A percentile compares a stretch with the other conserved stretches of the same genome.
These are phyloP conservation scores for Halocaridina rubra DNA, from an alignment of 2,888 invertebrate genomes.

Conservation along the genomic window DNA sequence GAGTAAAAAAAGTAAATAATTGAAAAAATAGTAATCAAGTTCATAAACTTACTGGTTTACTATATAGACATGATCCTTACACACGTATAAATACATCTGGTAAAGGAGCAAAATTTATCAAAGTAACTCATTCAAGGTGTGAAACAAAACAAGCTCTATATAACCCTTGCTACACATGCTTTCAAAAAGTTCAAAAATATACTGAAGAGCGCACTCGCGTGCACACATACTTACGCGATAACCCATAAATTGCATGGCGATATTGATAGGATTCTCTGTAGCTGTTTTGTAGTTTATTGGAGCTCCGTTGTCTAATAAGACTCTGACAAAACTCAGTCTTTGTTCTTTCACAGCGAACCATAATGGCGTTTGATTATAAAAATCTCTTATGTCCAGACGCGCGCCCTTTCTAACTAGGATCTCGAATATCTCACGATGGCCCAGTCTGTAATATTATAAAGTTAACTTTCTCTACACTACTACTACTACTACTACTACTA, in stretches of 20 bases:
- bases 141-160: too few relatives aligned
- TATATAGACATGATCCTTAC: too few relatives aligned
- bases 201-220: background rate
- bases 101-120: background rate
- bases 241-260: slow-evolving; percentile 40
- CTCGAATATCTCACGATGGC: slow-evolving; percentile 48
- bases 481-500: too few relatives aligned
- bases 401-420: slow-evolving; percentile 39
- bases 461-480: too few relatives aligned
- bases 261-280: slow-evolving; percentile 32
- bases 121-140: too few relatives aligned
- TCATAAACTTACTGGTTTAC: too few relatives aligned
- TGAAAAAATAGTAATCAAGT: too few relatives aligned
- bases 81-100: too few relatives aligned
- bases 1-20: too few relatives aligned
- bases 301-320: slow-evolving; percentile 31
- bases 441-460: too few relatives aligned
- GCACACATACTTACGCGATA: slow-evolving; percentile 10
- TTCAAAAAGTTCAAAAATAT: background rate
- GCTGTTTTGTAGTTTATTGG: slow-evolving; percentile 20
- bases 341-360: slow-evolving; percentile 60
- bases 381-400: slow-evolving; percentile 37
- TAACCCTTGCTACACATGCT: background rate
- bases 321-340: slow-evolving; percentile 19
- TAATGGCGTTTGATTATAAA: slow-evolving; percentile 47